phyloP scores from a whole-genome alignment of 2,797 vertebrate species.

The Lepilemur ruficaudatus region DNA sequence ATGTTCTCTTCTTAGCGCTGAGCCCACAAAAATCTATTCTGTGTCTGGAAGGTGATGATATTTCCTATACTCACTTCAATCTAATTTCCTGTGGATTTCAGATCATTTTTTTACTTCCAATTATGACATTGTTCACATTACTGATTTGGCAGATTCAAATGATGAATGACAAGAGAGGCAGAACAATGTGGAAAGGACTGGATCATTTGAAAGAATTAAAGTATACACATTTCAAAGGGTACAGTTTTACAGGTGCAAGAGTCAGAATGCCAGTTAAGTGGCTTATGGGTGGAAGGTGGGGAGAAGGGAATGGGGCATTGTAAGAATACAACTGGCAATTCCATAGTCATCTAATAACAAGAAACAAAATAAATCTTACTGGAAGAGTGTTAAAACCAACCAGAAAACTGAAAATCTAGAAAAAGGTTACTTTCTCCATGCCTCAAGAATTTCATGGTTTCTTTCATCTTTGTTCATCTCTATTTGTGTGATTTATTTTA shows the following conservation, averaged over 20 bases:
- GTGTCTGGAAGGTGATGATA: not conserved
- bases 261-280: not conserved
- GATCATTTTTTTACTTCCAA: conserved; percentile 6
- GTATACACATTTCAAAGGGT: not conserved
- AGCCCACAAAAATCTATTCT: not conserved
- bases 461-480: not conserved
- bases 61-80: not conserved
- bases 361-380: not conserved
- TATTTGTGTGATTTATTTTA: not conserved
- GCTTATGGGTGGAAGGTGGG: not conserved
- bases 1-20: not conserved
- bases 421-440: not conserved
- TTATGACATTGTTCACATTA: not conserved
- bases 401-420: not conserved
- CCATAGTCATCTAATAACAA: not conserved
- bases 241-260: not conserved
- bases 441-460: not conserved
- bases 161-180: conserved; percentile 32
- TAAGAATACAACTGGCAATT: not conserved
- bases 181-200: not conserved
- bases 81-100: conserved; percentile 29
- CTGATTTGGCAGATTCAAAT: conserved; percentile 25
- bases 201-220: not conserved
- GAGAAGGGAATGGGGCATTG: not conserved
- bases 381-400: not conserved